Evolutionary conservation across 2,797 vertebrate genomes (phyloP).

Genomic region (Nothura maculosa): DNA sequence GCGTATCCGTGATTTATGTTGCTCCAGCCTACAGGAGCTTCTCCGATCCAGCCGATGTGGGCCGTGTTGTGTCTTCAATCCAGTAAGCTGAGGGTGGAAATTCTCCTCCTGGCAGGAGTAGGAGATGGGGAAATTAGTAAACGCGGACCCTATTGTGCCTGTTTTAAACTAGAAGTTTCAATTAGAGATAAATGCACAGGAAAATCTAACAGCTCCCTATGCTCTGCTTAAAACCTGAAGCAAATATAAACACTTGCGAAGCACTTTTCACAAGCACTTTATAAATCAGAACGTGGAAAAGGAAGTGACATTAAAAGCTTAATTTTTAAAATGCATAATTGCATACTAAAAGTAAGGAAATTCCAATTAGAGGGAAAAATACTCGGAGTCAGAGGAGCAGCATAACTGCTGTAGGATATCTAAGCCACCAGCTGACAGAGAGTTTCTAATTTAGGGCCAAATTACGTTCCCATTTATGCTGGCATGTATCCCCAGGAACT

Average conservation of each 20-base stretch:
- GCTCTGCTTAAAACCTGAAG: neutral
- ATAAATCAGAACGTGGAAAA: neutral
- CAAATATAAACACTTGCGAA: neutral
- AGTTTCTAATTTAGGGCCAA: conserved; percentile 47
- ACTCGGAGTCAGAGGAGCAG: neutral
- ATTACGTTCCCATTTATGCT: conserved; percentile 32
- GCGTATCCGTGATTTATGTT: accelerated
- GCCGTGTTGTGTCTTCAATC: neutral
- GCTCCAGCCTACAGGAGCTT: neutral
- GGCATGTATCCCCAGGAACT: neutral
- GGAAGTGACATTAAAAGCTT: neutral
- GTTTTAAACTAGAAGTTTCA: neutral
- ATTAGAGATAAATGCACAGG: neutral
- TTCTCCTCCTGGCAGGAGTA: neutral
- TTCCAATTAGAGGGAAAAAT: neutral
- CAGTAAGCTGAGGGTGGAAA: accelerated
- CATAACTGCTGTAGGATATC: neutral
- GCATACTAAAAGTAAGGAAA: neutral
- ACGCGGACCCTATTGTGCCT: neutral
- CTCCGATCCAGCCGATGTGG: accelerated
- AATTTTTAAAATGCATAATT: neutral
- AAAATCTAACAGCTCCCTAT: neutral
- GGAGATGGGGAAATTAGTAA: neutral
- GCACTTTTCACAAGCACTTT: neutral
- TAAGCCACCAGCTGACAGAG: neutral